Base-by-base conservation (phyloP, 2,113 vertebrate species). In the Gambusia affinis region DNA sequence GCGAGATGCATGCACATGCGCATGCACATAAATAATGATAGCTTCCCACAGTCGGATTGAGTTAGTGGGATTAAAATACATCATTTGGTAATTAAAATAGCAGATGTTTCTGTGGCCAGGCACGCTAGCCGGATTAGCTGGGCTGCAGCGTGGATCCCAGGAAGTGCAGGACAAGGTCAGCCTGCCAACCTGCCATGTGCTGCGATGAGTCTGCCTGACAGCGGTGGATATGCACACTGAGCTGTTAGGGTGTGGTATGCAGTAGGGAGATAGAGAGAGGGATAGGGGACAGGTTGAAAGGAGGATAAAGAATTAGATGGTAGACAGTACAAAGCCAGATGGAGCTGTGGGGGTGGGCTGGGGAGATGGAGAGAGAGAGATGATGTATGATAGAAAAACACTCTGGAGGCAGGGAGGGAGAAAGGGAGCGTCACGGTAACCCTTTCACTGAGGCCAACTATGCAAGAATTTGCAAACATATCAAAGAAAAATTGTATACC, bases 151-250 rank as follows among this genome's bases (percentile, higher is more conserved):
- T 44, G 72, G 72, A 86, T 87, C 75, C 78, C 72, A 75, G 84
- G 67, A 84, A 90, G 90, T 84, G 81, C 86, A 82, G 78, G 73
- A 81, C 91, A 90, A 93, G 92, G 92, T 91, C 91, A 90, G 76
- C 47, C 81, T 77, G 81, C 83, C 85, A 86, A 84, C 76, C 84
- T 74, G 85, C 78, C 80, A 75, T 73, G 85, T 73, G 86, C 88
- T 85, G 80, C 76, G 85, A 91, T 78, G 87, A 67, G 65, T 85
- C 73, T 31, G 62, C 54, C 73, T 82, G 88, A 89, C 87, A 85
- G 80, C 51, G 27, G 76, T 81, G 67, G 72, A 87, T 14, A 70
- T 64, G 79, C 72, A 71, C 83, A 71, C 30, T 12, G 42, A 75
- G 84, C 82, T 86, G 75, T 62, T 70, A 76, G 74, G 69, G 66